Evolutionary conservation across 2,113 vertebrate species (phyloP).

Genomic region (Ailuropoda melanoleuca): DNA sequence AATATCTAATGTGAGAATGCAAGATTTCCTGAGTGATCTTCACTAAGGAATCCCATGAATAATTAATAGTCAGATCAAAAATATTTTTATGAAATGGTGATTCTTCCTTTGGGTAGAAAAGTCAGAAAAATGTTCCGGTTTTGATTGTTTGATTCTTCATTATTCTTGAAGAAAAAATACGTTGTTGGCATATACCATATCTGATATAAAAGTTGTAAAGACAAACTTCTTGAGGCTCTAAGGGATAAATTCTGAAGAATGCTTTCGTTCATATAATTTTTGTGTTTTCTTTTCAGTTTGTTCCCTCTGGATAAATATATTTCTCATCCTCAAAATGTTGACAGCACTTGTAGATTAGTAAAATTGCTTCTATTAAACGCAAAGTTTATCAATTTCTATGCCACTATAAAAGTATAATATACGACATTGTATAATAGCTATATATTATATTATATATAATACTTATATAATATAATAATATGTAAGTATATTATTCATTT

Average conservation of each 20-base stretch:
- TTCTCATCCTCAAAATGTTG: constrained; percentile 28
- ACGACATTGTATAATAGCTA: background rate
- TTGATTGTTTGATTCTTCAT: constrained; percentile 27
- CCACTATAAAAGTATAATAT: background rate
- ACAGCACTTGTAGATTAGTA: background rate
- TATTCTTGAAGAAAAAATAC: constrained; percentile 19
- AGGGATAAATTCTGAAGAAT: constrained; percentile 45
- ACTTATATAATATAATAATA: background rate
- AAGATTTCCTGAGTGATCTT: constrained; percentile 44
- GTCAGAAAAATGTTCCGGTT: background rate
- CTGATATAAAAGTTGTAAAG: constrained; percentile 17
- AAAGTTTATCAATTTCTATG: constrained; percentile 18
- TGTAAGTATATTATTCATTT: background rate
- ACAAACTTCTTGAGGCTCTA: background rate
- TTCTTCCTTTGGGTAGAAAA: constrained; percentile 11
- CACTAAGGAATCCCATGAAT: constrained; percentile 25
- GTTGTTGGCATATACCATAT: background rate
- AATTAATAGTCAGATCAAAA: constrained; percentile 32
- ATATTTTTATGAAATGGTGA: background rate
- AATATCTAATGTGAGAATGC: background rate
- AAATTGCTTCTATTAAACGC: background rate
- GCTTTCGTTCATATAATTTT: background rate
- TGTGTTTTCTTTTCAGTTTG: background rate
- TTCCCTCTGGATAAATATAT: background rate
- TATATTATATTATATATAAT: background rate